phyloP scores from a whole-genome alignment of 2,797 vertebrate species.

The Anguilla obscura region DNA sequence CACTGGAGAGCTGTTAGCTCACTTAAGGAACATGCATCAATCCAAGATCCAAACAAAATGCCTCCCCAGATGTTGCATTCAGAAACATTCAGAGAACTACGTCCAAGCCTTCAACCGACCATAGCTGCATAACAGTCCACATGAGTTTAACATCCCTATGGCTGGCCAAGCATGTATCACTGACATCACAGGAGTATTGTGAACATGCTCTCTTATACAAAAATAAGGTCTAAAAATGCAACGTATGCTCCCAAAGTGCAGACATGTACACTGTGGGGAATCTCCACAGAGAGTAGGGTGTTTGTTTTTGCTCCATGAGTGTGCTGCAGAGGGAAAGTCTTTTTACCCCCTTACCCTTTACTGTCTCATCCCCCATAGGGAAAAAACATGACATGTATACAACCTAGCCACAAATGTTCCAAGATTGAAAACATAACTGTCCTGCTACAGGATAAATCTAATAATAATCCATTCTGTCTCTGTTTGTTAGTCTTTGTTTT shows the following conservation, averaged over 20 bases:
- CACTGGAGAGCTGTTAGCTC: conserved; percentile 63
- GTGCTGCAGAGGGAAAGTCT: background rate
- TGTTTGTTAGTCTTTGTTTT: conserved; percentile 10
- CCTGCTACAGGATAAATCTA: background rate
- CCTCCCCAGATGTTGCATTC: conserved; percentile 67
- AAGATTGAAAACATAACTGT: background rate
- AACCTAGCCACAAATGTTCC: background rate
- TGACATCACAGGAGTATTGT: background rate
- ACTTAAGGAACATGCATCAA: conserved; percentile 69
- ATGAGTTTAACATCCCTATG: conserved; percentile 38
- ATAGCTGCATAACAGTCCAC: conserved; percentile 50
- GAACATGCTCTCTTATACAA: background rate
- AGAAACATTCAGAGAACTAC: conserved; percentile 60
- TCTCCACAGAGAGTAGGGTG: background rate
- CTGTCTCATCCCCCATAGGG: background rate
- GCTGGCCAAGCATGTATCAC: conserved; percentile 37
- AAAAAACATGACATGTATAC: conserved; percentile 11
- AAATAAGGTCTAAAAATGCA: background rate
- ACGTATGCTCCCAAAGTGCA: background rate
- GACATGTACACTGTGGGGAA: background rate
- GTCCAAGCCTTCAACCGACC: conserved; percentile 54
- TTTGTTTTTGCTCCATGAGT: conserved; percentile 15
- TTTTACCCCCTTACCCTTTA: background rate
- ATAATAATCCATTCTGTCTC: background rate
- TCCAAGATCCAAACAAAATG: conserved; percentile 59